Evolutionary conservation across 2,113 vertebrate genomes (phyloP).

Genomic region (Carettochelys insculpta): DNA sequence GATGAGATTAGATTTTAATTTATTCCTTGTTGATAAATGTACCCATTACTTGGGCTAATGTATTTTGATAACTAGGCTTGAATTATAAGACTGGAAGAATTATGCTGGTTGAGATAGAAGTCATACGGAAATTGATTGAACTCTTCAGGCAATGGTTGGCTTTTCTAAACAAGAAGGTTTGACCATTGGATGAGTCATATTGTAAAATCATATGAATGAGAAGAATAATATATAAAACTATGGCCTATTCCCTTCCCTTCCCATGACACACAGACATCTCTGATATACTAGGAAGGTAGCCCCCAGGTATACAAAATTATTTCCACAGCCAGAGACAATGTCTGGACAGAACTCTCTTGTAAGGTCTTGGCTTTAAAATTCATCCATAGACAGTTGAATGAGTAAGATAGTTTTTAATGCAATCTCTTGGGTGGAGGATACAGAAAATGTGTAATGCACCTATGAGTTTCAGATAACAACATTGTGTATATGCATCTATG

Average conservation of each 20-base stretch:
- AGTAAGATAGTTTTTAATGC: neutral
- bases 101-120: neutral
- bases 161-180: neutral
- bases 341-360: neutral
- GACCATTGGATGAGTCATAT: neutral
- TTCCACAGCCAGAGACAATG: fast-evolving
- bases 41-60: neutral
- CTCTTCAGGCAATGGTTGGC: neutral
- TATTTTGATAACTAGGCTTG: neutral
- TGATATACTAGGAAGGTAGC: neutral
- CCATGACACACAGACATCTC: neutral
- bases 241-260: fast-evolving
- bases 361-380: neutral
- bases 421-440: neutral
- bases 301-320: neutral
- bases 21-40: neutral
- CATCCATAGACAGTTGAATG: neutral
- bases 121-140: neutral
- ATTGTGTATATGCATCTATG: neutral
- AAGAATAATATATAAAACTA: neutral
- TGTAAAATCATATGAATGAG: neutral
- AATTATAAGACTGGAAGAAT: neutral
- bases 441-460: neutral
- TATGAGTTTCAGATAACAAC: conserved; percentile 13
- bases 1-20: conserved; percentile 1